These are phyloP conservation scores for Cyprinodon variegatus DNA, from an alignment of 2,113 vertebrate species.

Conservation along the genomic window DNA sequence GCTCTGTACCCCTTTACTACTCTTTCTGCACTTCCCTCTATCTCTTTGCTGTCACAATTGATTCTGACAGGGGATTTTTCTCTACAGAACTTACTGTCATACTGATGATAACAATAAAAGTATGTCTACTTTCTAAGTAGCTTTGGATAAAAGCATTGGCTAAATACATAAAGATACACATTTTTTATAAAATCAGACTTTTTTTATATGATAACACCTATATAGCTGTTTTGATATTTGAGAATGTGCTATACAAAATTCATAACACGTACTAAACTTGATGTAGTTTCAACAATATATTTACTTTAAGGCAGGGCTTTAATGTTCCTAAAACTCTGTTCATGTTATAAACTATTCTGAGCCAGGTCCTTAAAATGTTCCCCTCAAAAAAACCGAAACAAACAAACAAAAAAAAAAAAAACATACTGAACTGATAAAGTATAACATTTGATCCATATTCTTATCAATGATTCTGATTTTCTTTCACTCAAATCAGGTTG, in stretches of 20 bases:
- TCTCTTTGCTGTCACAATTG: no score
- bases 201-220: background rate
- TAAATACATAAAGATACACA: no score
- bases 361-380: background rate
- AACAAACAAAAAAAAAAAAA: background rate
- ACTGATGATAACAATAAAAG: no score
- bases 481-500: background rate
- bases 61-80: no score
- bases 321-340: background rate
- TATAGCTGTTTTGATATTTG: background rate
- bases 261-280: background rate
- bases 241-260: background rate
- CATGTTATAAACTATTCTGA: background rate
- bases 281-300: background rate
- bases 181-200: background rate
- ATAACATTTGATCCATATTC: background rate
- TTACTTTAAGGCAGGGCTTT: background rate
- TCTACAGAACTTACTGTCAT: no score
- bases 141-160: no score
- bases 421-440: background rate
- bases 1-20: no score
- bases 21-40: no score
- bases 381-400: background rate
- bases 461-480: background rate
- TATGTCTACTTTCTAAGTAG: no score